Conservation (phyloP, 2,888 invertebrate genomes). For the Idaea dimidiata region DNA sequence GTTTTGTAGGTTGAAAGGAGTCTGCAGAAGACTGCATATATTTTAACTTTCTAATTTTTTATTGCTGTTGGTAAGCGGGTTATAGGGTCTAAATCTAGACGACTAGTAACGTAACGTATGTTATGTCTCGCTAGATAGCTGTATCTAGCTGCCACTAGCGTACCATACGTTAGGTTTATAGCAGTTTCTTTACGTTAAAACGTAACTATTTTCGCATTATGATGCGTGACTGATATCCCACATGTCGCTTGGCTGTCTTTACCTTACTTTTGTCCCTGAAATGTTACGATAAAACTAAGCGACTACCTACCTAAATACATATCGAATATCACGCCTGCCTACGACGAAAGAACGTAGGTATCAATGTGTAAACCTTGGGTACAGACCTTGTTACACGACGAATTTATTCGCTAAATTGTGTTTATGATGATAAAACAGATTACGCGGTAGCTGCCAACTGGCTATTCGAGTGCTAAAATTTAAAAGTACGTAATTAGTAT, state of each 20-base stretch:
- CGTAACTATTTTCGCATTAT: not conserved
- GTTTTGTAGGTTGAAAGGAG: conserved; percentile 73
- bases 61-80: conserved; percentile 65
- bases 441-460: conserved; percentile 6
- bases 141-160: conserved; percentile 5
- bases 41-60: conserved; percentile 75
- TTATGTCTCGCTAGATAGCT: conserved; percentile 30
- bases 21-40: conserved; percentile 67
- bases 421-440: conserved; percentile 17
- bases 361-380: conserved; percentile 19
- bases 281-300: not conserved
- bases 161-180: not conserved
- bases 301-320: not conserved
- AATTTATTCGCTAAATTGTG: conserved; percentile 16
- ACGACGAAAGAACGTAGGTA: conserved; percentile 5
- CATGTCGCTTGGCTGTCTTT: not conserved
- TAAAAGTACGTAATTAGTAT: not conserved
- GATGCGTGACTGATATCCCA: not conserved
- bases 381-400: conserved; percentile 19
- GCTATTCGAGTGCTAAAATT: not conserved
- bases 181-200: not conserved
- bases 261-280: not conserved
- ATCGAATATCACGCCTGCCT: not conserved
- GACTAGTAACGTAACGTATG: conserved; percentile 33
- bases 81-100: conserved; percentile 66